Evolutionary conservation across 2,888 invertebrate genomes (phyloP).

Genomic region (Stenodera caucasica): DNA sequence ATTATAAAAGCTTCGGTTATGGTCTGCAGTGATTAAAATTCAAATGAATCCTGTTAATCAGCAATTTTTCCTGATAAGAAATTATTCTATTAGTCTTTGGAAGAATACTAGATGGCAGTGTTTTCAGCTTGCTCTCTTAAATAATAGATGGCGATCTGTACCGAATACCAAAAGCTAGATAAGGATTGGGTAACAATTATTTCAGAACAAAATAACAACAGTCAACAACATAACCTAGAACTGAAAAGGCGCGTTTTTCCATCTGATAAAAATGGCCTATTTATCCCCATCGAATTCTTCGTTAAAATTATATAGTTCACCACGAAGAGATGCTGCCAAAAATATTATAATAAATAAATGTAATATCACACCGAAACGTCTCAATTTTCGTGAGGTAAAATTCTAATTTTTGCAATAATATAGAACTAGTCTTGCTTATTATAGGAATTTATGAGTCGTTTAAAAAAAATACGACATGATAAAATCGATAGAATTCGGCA

Average conservation of each 20-base stretch:
- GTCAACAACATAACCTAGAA: neutral
- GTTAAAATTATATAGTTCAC: neutral
- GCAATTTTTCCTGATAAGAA: too few species aligned
- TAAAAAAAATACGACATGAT: neutral
- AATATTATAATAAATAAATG: neutral
- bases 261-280: neutral
- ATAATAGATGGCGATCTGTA: too few species aligned
- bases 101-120: too few species aligned
- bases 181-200: too few species aligned
- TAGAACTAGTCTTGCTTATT: neutral
- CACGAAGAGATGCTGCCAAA: neutral
- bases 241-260: neutral
- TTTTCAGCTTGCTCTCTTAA: too few species aligned
- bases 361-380: neutral
- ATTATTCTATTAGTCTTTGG: too few species aligned
- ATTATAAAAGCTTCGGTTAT: too few species aligned
- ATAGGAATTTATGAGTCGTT: neutral
- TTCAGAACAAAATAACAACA: too few species aligned
- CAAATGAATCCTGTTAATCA: too few species aligned
- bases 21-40: too few species aligned
- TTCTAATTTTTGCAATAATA: neutral
- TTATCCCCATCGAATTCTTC: neutral
- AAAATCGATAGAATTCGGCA: neutral
- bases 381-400: neutral
- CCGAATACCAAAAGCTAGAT: too few species aligned